Evolutionary conservation across 2,113 vertebrate species (phyloP), one percentile per base, ranked within the genome.

Genomic region (Bostrychus sinensis): DNA sequence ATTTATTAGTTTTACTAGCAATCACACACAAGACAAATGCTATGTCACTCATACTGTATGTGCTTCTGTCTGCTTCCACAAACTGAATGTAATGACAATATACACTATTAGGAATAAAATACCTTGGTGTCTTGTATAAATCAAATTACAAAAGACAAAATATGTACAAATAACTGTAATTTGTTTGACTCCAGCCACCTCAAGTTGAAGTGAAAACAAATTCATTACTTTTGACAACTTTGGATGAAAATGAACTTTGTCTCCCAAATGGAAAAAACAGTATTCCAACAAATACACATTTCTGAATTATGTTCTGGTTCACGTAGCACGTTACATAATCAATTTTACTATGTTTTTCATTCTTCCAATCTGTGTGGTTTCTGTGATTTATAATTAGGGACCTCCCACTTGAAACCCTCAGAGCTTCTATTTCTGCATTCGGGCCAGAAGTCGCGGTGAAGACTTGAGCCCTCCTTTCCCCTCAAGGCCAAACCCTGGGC

Each of bases 311-410:
- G 68, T 54, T 78, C 42, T 77, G 53, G 43, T 66, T 65, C n/a
- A 1, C 36, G 53, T 76, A 79, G 59, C 65, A 78, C 54, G 79
- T 79, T 72, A 67, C 38, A 65, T 63, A 67, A 83, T 79, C 72
- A 75, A 63, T 84, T 78, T 84, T 42, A 67, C 72, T 70, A 57
- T 60, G 38, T 77, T 75, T 22, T 25, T 22, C 28, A 68, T 77
- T 67, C 45, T 72, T 48, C 23, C 72, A 39, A 69, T 63, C 62
- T 34, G 67, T 73, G 60, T 14, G 73, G 70, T 88, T 53, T 36
- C 36, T 77, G 54, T 75, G 66, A 84, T 80, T 81, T 82, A 77
- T 75, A 81, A 81, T 73, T 69, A 48, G 34, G 70, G 79, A 85
- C 84, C 69, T 86, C 83, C 60, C 72, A 74, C 76, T 77, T 80